phyloP scores from a whole-genome alignment of 2,888 invertebrate genomes.

The Cheilosia pagana region DNA sequence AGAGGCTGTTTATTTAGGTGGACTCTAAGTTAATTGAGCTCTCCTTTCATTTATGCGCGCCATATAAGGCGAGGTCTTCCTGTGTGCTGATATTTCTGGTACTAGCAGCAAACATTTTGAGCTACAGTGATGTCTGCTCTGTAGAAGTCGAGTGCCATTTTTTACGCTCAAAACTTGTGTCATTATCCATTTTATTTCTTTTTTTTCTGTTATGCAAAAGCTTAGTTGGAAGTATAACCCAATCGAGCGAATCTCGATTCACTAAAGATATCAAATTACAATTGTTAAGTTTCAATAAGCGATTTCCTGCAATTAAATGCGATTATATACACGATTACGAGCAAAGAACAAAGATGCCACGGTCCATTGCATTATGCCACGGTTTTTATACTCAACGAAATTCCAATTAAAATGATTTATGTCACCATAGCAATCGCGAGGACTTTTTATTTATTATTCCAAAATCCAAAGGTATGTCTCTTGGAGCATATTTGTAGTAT shows the following conservation, averaged over 20 bases:
- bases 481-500: no score
- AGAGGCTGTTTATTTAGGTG: no score
- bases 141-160: no score
- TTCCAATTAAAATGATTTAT: slow-evolving; percentile 47
- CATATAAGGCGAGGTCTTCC: no score
- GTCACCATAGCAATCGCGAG: slow-evolving; percentile 18
- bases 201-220: not conserved
- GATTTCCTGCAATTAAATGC: slow-evolving; percentile 12
- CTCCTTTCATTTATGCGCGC: no score
- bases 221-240: not conserved
- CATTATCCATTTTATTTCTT: not conserved
- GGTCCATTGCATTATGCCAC: slow-evolving; percentile 18
- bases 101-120: no score
- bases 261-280: slow-evolving; percentile 30
- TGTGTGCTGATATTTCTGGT: no score
- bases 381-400: slow-evolving; percentile 3
- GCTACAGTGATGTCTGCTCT: no score
- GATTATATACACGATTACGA: not conserved
- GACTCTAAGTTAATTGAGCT: no score
- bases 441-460: not conserved
- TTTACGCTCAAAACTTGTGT: no score
- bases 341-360: slow-evolving; percentile 10
- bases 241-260: slow-evolving; percentile 43
- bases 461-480: not conserved
- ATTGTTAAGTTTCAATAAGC: slow-evolving; percentile 13